Conservation (phyloP, 2,797 vertebrate species). For the Erethizon dorsatum region DNA sequence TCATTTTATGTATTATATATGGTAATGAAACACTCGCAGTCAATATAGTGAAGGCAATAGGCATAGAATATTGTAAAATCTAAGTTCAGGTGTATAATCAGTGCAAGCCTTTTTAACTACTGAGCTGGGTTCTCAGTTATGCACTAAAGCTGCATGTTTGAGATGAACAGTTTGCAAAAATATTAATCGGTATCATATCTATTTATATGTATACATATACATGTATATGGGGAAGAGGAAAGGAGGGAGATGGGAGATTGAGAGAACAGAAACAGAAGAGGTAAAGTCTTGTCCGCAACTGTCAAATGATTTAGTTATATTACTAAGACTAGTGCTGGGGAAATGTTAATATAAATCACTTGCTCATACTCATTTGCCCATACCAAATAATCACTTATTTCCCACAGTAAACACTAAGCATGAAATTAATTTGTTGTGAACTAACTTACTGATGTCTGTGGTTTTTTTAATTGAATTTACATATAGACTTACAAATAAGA, state of each 20-base stretch:
- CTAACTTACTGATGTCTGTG: background rate
- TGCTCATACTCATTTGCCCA: background rate
- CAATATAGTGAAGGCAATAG: background rate
- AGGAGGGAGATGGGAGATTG: background rate
- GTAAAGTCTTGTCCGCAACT: background rate
- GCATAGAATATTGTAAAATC: constrained; percentile 16
- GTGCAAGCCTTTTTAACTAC: background rate
- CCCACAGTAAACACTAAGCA: constrained; percentile 9
- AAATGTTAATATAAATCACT: constrained; percentile 26
- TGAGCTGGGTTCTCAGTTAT: background rate
- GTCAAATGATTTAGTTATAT: background rate
- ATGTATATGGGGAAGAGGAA: background rate
- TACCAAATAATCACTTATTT: constrained; percentile 54
- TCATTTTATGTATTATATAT: background rate
- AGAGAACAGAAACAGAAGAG: background rate
- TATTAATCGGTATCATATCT: background rate
- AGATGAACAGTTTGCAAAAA: background rate
- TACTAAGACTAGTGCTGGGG: constrained; percentile 22
- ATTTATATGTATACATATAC: background rate
- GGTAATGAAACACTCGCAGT: background rate
- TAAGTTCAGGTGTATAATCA: background rate
- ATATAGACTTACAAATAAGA: constrained; percentile 12
- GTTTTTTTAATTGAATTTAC: constrained; percentile 65
- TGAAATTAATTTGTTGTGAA: constrained; percentile 62
- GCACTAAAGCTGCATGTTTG: constrained; percentile 16